A percentile compares a stretch with the other conserved stretches of the same genome.
These are phyloP conservation scores for Xenops minutus DNA, from an alignment of 2,797 vertebrate species.

Conservation along the genomic window DNA sequence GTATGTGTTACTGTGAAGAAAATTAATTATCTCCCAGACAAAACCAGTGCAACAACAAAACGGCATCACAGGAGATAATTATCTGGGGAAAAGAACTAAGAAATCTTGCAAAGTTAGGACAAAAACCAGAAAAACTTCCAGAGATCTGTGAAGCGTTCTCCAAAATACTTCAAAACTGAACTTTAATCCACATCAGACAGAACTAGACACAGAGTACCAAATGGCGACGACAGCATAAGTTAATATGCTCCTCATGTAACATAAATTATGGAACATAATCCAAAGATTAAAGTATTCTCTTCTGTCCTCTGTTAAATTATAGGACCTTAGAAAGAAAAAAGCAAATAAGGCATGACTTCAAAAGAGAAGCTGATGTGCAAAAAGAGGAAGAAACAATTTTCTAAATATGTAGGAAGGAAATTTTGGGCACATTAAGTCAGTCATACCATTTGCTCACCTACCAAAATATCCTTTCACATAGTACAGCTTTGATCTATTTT, in stretches of 20 bases:
- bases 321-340: neutral
- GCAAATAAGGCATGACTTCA: neutral
- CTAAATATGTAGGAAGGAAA: neutral
- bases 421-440: neutral
- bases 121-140: neutral
- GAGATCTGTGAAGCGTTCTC: neutral
- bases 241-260: neutral
- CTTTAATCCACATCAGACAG: neutral
- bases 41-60: neutral
- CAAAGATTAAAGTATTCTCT: constrained; percentile 31
- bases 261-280: constrained; percentile 6
- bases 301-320: constrained; percentile 20
- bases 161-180: constrained; percentile 13
- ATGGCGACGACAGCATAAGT: neutral
- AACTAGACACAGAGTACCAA: neutral
- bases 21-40: neutral
- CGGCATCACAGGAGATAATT: neutral
- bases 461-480: neutral
- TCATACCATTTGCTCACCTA: neutral
- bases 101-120: neutral
- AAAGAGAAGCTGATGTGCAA: neutral
- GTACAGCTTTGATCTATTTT: neutral
- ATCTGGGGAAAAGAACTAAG: neutral
- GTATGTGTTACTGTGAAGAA: neutral
- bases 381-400: neutral